phyloP scores from a whole-genome alignment of 2,888 invertebrate species.

The Ophioninae sp. region DNA sequence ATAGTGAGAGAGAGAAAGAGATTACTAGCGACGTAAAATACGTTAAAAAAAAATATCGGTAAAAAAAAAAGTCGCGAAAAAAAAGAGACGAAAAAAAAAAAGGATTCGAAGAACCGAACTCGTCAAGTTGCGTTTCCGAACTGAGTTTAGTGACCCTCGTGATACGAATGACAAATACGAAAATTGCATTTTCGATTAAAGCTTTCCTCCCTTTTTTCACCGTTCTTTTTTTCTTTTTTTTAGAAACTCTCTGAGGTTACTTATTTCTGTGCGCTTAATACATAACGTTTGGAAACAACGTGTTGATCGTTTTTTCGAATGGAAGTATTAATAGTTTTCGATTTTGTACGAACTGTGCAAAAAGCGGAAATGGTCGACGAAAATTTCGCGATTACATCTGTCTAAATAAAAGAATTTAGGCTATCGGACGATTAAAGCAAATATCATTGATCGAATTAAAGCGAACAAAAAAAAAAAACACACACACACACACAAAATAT shows the following conservation, averaged over 20 bases:
- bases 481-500: no score
- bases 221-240: conserved; percentile 25
- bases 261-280: neutral
- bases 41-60: conserved; percentile 56
- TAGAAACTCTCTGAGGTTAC: neutral
- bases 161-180: conserved; percentile 15
- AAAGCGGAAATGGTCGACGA: no score
- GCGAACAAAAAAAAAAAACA: no score
- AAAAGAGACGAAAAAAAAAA: conserved; percentile 49
- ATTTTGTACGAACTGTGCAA: no score
- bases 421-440: no score
- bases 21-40: conserved; percentile 71
- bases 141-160: conserved; percentile 48
- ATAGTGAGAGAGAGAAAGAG: neutral
- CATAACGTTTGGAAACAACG: no score
- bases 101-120: conserved; percentile 42
- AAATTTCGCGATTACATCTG: no score
- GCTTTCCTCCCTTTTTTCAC: neutral
- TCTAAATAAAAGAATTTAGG: no score
- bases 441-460: no score
- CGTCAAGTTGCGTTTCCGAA: conserved; percentile 16
- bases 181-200: conserved; percentile 31
- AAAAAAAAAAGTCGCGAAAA: conserved; percentile 29
- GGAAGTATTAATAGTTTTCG: no score
- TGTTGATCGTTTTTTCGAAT: no score